These are phyloP conservation scores for Odobenus rosmarus DNA, from an alignment of 2,113 vertebrate genomes.

Conservation along the genomic window DNA sequence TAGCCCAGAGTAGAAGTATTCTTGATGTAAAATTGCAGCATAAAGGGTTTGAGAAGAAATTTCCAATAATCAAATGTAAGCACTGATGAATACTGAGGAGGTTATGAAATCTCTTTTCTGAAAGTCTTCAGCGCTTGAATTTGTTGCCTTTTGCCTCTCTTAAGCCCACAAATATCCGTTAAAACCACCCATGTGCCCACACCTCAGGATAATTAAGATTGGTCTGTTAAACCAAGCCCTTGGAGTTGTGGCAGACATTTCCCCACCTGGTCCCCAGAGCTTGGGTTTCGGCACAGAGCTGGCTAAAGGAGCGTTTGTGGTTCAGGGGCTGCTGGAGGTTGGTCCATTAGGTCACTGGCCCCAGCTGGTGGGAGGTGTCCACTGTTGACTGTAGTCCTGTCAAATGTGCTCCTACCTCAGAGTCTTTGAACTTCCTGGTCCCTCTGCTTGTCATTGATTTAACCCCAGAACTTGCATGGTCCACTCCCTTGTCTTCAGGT, in stretches of 20 bases:
- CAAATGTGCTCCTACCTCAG: neutral
- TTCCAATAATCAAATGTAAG: neutral
- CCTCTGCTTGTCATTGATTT: neutral
- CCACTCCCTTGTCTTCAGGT: neutral
- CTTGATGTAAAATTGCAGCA: neutral
- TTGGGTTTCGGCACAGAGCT: neutral
- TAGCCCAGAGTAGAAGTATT: neutral
- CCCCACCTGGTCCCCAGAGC: neutral
- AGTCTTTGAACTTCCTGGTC: neutral
- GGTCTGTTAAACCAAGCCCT: neutral
- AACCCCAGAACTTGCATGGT: neutral
- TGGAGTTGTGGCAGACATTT: neutral
- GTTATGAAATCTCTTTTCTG: neutral
- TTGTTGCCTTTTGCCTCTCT: neutral
- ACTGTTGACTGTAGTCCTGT: neutral
- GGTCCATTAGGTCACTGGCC: rapidly evolving
- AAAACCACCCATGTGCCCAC: rapidly evolving
- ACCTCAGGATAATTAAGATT: rapidly evolving
- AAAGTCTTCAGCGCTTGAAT: neutral
- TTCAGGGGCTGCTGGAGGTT: neutral
- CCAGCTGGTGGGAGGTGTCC: neutral
- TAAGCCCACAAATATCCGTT: neutral
- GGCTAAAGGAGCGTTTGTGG: neutral
- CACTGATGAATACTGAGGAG: neutral
- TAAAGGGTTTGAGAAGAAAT: neutral